These are phyloP conservation scores for Rhamnusium bicolor DNA, from an alignment of 2,888 invertebrate species.

Conservation along the genomic window DNA sequence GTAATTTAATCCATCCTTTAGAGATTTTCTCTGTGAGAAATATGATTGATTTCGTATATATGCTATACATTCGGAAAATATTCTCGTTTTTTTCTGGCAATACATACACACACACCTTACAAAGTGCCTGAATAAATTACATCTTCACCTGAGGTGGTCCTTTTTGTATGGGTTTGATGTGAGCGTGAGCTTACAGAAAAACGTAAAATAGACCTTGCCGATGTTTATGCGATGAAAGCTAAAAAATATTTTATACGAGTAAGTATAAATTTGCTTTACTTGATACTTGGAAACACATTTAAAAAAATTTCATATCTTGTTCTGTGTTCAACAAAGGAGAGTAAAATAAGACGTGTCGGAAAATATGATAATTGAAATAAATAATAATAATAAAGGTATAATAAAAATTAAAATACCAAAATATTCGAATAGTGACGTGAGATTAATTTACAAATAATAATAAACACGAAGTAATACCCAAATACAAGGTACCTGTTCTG, in stretches of 20 bases:
- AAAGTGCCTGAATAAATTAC: conserved; percentile 34
- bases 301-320: no score
- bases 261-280: neutral
- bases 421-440: no score
- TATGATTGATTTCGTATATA: conserved; percentile 41
- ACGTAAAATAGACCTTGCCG: conserved; percentile 1
- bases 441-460: no score
- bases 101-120: conserved; percentile 18
- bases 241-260: neutral
- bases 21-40: conserved; percentile 31
- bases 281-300: neutral
- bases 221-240: neutral
- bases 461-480: no score
- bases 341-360: no score
- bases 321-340: no score
- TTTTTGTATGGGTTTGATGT: conserved; percentile 10
- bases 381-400: no score
- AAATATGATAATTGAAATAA: no score
- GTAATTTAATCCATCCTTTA: conserved; percentile 37
- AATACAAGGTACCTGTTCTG: no score
- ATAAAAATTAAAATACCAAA: no score
- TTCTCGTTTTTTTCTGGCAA: conserved; percentile 27
- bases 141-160: conserved; percentile 32
- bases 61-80: conserved; percentile 37
- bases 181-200: neutral